These are phyloP conservation scores for Atta colombica DNA, from an alignment of 1,140 invertebrate species.

Conservation along the genomic window DNA sequence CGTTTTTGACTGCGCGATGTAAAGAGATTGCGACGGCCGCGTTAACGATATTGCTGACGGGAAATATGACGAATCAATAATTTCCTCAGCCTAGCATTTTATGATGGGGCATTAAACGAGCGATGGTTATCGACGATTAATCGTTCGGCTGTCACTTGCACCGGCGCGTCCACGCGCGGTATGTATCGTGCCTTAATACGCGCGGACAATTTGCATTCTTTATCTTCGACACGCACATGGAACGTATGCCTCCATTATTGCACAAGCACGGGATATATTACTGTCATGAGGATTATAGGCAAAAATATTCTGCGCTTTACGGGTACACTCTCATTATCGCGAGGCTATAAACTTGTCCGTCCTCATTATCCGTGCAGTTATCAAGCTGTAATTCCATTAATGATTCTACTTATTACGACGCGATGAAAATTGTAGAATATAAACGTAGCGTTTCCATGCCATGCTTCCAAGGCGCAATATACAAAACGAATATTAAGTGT, in stretches of 20 bases:
- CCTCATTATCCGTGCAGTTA: constrained; percentile 57
- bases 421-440: constrained; percentile 43
- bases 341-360: constrained; percentile 56
- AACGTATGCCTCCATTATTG: constrained; percentile 20
- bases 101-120: constrained; percentile 76
- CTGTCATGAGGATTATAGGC: constrained; percentile 45
- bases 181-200: constrained; percentile 65
- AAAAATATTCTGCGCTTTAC: constrained; percentile 42
- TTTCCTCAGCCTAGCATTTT: constrained; percentile 76
- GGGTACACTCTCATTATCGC: constrained; percentile 47
- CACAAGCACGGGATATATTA: constrained; percentile 16
- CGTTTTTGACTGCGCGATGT: constrained; percentile 63
- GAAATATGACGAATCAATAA: constrained; percentile 80
- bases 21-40: constrained; percentile 71
- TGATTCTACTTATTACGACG: constrained; percentile 46
- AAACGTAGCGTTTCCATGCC: constrained; percentile 1
- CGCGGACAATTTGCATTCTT: constrained; percentile 59
- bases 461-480: background rate
- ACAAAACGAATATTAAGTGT: background rate
- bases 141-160: constrained; percentile 74
- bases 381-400: constrained; percentile 54
- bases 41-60: constrained; percentile 75
- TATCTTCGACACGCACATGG: constrained; percentile 32
- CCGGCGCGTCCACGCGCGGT: constrained; percentile 44
- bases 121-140: constrained; percentile 79